Percentiles rank a stretch among this genome's conserved stretches.
phyloP scores from a whole-genome alignment of 2,113 vertebrate genomes.

The Polyodon spathula region DNA sequence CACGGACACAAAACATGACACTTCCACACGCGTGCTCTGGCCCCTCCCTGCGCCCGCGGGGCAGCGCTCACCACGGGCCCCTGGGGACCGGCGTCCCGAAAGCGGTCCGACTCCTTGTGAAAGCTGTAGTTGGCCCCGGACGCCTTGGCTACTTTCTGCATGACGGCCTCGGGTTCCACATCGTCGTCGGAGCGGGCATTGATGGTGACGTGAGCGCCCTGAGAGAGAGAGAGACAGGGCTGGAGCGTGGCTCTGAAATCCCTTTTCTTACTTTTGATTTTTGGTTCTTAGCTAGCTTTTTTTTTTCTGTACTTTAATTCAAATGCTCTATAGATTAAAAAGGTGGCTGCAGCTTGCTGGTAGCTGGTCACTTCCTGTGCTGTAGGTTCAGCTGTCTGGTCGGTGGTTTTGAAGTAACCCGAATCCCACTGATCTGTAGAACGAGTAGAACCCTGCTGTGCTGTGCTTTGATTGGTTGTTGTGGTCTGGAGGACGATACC shows the following conservation, averaged over 20 bases:
- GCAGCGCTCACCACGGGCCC: constrained; percentile 78
- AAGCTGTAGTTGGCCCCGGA: constrained; percentile 93
- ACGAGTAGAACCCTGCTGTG: neutral
- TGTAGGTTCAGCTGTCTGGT: neutral
- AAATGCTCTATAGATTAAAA: no score
- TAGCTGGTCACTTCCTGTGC: no score
- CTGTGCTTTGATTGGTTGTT: no score
- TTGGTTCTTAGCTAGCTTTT: no score
- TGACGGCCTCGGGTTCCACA: constrained; percentile 83
- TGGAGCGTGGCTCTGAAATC: fast-evolving
- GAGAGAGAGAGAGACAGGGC: neutral
- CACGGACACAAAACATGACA: neutral
- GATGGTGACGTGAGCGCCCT: constrained; percentile 92
- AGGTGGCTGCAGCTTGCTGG: no score
- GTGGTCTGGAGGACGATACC: constrained; percentile 58
- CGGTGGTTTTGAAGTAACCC: neutral
- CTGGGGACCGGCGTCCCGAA: constrained; percentile 77
- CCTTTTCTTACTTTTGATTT: no score
- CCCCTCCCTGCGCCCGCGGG: neutral
- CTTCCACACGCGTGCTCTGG: neutral
- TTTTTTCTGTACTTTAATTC: no score
- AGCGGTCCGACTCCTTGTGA: constrained; percentile 78
- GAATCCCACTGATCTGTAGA: no score
- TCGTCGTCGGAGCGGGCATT: constrained; percentile 91
- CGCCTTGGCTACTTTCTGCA: constrained; percentile 90